Evolutionary conservation across 53 echinoderm and acorn worm genomes (phyloP), one percentile per base, ranked within the genome.

Genomic region (Stichopus horrens): DNA sequence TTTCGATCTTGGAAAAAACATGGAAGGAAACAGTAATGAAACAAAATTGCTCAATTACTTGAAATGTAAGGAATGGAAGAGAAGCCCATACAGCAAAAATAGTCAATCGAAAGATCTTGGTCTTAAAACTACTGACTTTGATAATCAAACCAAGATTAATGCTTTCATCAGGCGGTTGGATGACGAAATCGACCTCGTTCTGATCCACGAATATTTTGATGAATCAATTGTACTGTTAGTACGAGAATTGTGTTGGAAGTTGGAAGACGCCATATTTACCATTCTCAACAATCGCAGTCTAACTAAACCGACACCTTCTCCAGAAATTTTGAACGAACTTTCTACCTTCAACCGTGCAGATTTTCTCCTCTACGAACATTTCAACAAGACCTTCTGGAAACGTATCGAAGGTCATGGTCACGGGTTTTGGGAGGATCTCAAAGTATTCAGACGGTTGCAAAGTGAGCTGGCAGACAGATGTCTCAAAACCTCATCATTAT

Each of bases 101-200:
- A 56, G 58, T 56, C 58, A 81, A 9, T n/a, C 57, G 81, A 20
- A 55, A 52, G 54, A 81, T 57, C 53, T 81, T 18, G 81, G 81
- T 81, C 55, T 81, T 13, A 5, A 54, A 52, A 14, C 6, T 7
- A 57, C 18, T 2, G 13, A 81, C 54, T 81, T 81, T 81, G 57
- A 54, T 7, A 19, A 81, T 5, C 6, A 81, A 18, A n/a, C 18
- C 5, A 57, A 55, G 21, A 81, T 81, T 10, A 57, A 81, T 1
- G 18, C 13, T 54, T 21, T n/a, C 14, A 57, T 81, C 57, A 20
- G 37, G 37, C 37, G 37, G 37, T 37, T 37, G 37, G 37, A 37
- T 37, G 37, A 37, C 37, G 37, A 37, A 37, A 37, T 37, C 37
- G 37, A 37, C 37, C 37, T 37, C 37, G 37, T 37, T 37, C 37